Evolutionary conservation across 2,797 vertebrate genomes (phyloP), one percentile per base, ranked within the genome.

Genomic region (Tokudaia tokunoshimensis): DNA sequence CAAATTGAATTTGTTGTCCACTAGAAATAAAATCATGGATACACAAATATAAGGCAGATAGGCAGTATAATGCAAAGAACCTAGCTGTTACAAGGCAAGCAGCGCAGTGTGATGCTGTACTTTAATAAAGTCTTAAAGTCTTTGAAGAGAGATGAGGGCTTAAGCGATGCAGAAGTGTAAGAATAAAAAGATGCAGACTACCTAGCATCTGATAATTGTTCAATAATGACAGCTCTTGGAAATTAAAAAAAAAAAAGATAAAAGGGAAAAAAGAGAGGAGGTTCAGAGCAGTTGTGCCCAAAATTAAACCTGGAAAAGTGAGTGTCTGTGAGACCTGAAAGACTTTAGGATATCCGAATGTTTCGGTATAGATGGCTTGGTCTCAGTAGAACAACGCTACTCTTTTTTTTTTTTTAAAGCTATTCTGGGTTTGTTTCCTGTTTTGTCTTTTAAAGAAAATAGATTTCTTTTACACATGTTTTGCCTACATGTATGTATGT

Each of bases 221-320:
- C 86, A 91, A 6, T 44, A 96, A 65, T 95, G 55, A 26, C 41
- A 86, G 41, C 19, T 89, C 50, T 95, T 80, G 90, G 80, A 96
- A 95, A 81, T 89, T 63, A 47, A 83, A 96, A 89, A 72, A 6
- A 67, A n/a, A 70, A 70, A 7, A n/a, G 31, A 65, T 13, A 29
- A 15, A 6, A 59, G 17, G 5, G 6, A 65, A 5, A 65, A 34
- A 14, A 34, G 31, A 61, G 83, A 22, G 44, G 67, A 31, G 15
- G 52, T 57, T 95, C 52, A 14, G 55, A 50, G 79, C 11, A 55
- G 9, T 67, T 91, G 3, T 85, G 19, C 82, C 37, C 84, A 94
- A 94, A 92, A 81, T 37, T 96, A 96, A 97, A 70, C 37, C 6
- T 78, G 79, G 86, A 3, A 88, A 63, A 91, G 78, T 91, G 89